Conservation (phyloP, 2,797 vertebrate genomes). For the Podargus strigoides region DNA sequence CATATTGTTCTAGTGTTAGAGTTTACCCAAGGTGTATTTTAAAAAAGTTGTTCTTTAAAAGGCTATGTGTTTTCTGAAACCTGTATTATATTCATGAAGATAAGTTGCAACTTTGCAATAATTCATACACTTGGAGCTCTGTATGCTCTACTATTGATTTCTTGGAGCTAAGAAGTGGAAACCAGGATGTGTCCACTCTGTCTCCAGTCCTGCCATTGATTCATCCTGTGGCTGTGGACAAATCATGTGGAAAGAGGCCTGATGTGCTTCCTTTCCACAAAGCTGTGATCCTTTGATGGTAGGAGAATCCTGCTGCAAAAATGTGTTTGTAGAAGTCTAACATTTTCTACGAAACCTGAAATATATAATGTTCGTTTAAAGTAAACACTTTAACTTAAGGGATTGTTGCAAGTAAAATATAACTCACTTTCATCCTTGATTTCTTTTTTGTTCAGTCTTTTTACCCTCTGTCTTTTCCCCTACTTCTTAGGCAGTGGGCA, state of each 20-base stretch:
- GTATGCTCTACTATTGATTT: not conserved
- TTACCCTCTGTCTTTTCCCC: not conserved
- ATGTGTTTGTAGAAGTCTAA: not conserved
- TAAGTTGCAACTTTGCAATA: not conserved
- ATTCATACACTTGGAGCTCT: not conserved
- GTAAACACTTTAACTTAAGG: not conserved
- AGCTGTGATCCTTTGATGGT: not conserved
- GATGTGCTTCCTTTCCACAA: not conserved
- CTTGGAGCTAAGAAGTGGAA: not conserved
- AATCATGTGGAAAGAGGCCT: not conserved
- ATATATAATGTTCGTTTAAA: not conserved
- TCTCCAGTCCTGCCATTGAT: not conserved
- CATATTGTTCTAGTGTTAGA: not conserved
- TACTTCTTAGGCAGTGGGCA: not conserved
- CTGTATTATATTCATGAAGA: not conserved
- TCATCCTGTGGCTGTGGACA: not conserved
- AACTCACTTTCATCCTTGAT: not conserved
- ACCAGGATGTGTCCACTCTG: not conserved
- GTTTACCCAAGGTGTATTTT: not conserved
- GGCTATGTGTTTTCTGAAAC: not conserved
- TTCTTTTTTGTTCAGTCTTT: not conserved
- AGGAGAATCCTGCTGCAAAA: not conserved
- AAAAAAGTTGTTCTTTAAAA: not conserved
- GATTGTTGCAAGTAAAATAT: not conserved
- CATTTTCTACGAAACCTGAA: rapidly evolving